A percentile compares a stretch with the other conserved stretches of the same genome.
Evolutionary conservation across 1,140 invertebrate genomes (phyloP).

Genomic region (Oedothorax gibbosus): DNA sequence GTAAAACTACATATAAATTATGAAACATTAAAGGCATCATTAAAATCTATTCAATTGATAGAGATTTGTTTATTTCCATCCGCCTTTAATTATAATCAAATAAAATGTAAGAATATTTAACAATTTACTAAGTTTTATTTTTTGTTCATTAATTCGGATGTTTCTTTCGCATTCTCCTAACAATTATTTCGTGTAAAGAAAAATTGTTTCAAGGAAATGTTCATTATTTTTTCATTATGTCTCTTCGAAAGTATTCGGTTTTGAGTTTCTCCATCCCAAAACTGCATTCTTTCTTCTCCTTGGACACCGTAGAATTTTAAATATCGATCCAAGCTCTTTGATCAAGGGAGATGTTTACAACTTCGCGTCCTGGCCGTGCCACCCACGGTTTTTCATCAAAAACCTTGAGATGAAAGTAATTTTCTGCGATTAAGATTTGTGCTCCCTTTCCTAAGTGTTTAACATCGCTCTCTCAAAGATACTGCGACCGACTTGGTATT

Average conservation of each 20-base stretch:
- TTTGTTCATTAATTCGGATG: not conserved
- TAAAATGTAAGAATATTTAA: no score
- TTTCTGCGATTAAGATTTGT: not conserved
- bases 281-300: conserved; percentile 13
- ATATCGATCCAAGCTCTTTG: conserved; percentile 15
- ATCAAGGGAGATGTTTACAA: not conserved
- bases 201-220: no score
- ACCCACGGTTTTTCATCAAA: not conserved
- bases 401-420: not conserved
- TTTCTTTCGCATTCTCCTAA: not conserved
- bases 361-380: not conserved
- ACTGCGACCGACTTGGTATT: no score
- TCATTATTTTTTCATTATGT: no score
- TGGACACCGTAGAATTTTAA: conserved; percentile 26
- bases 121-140: no score
- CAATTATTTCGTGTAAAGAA: no score
- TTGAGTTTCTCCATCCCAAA: conserved; percentile 11
- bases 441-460: not conserved
- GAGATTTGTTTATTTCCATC: no score
- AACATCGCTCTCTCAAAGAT: not conserved
- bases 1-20: no score
- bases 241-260: no score
- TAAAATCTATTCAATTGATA: no score
- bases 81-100: no score
- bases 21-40: no score